A percentile compares a stretch with the other conserved stretches of the same genome.
Conservation (phyloP, 2,888 invertebrate species). For the Leptogaster cylindrica region DNA sequence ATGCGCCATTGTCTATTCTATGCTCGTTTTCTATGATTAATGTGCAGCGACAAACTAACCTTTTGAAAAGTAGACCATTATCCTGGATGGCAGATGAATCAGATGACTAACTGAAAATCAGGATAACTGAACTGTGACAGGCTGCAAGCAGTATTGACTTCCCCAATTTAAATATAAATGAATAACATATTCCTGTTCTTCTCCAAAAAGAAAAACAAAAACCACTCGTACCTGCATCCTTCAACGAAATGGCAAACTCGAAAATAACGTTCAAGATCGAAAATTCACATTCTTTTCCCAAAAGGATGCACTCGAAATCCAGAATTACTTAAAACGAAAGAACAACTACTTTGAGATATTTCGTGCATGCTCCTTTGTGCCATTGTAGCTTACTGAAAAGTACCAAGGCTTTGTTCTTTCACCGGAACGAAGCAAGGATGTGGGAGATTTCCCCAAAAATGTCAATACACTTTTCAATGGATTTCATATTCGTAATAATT, state of each 20-base stretch:
- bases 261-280: not conserved
- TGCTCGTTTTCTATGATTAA: conserved; percentile 34
- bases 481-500: conserved; percentile 26
- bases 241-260: not conserved
- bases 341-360: not conserved
- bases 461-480: conserved; percentile 2
- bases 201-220: not conserved
- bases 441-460: not conserved
- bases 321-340: not conserved
- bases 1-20: conserved; percentile 36
- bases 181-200: conserved; percentile 23
- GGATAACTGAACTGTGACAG: conserved; percentile 32
- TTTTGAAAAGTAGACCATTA: conserved; percentile 31
- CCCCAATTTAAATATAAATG: conserved; percentile 26
- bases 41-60: conserved; percentile 33
- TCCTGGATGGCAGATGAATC: conserved; percentile 5
- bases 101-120: conserved; percentile 34
- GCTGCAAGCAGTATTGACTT: conserved; percentile 16
- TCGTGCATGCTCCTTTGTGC: no score
- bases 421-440: not conserved
- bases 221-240: conserved; percentile 2
- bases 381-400: no score
- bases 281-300: not conserved
- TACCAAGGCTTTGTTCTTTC: conserved; percentile 13
- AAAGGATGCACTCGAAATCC: not conserved